Conservation (phyloP, 2,888 invertebrate genomes). For the Marronus borbonicus region DNA sequence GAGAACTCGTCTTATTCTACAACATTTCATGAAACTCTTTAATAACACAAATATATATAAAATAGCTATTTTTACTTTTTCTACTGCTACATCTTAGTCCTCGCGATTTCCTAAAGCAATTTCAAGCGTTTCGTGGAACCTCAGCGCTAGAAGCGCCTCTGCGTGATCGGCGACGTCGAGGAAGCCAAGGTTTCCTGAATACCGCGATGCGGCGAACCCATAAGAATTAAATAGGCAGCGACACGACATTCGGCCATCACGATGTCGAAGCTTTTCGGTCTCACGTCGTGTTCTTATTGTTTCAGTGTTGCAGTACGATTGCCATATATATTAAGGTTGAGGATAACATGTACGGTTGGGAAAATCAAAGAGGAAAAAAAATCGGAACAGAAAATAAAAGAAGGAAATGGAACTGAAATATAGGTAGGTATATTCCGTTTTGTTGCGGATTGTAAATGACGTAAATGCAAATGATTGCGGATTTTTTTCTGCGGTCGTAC, state of each 20-base stretch:
- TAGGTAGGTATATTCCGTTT: background rate
- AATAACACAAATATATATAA: too few species aligned
- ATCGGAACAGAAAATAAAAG: background rate
- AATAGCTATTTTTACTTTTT: background rate
- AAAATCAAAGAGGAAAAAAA: too few species aligned
- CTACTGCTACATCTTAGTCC: background rate
- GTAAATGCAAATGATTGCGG: background rate
- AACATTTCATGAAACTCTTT: too few species aligned
- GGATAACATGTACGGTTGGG: background rate
- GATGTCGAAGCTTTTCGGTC: constrained; percentile 10
- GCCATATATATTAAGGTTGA: background rate
- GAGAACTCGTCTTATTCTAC: too few species aligned
- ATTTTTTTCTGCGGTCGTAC: background rate
- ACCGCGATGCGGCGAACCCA: constrained; percentile 50
- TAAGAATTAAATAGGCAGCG: constrained; percentile 1
- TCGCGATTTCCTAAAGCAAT: background rate
- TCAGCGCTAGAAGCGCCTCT: background rate
- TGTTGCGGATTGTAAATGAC: background rate
- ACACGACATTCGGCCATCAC: constrained; percentile 48
- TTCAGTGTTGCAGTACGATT: constrained; percentile 4
- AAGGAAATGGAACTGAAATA: constrained; percentile 1
- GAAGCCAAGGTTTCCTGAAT: constrained; percentile 68
- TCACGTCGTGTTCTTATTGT: background rate
- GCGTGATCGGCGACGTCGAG: background rate
- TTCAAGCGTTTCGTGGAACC: background rate